Evolutionary conservation across 2,797 vertebrate genomes (phyloP).

Genomic region (Neopelma chrysocephalum): DNA sequence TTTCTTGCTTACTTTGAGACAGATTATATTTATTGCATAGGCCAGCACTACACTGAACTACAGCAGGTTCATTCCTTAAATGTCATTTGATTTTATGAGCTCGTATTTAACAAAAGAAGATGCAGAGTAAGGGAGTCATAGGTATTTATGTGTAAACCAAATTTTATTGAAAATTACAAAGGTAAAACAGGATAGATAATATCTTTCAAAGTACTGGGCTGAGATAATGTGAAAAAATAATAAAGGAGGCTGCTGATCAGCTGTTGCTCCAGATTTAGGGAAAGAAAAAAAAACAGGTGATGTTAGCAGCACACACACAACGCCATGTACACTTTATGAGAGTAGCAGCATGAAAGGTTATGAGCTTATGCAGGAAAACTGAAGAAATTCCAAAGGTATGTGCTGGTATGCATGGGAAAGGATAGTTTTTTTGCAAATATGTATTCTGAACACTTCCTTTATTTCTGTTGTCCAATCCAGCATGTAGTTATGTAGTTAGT

Average conservation of each 20-base stretch:
- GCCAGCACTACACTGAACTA: neutral
- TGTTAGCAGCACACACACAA: neutral
- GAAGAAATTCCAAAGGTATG: neutral
- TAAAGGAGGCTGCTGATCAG: neutral
- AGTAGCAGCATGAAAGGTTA: neutral
- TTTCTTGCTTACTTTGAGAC: neutral
- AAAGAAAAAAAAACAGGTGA: neutral
- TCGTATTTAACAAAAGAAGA: conserved; percentile 36
- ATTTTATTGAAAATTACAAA: conserved; percentile 12
- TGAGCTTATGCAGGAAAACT: neutral
- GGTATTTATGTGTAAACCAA: neutral
- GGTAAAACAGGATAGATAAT: neutral
- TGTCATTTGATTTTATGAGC: conserved; percentile 36
- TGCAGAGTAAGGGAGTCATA: neutral
- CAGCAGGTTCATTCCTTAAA: conserved; percentile 5
- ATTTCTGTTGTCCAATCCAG: neutral
- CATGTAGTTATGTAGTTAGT: neutral
- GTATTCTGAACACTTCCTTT: neutral
- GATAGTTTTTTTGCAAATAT: fast-evolving
- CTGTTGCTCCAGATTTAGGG: neutral
- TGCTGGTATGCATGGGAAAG: neutral
- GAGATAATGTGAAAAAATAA: neutral
- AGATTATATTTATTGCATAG: conserved; percentile 27
- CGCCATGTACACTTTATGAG: neutral
- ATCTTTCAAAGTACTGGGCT: neutral